Conservation (phyloP, 2,797 vertebrate genomes). For the Clarias laeviceps region DNA sequence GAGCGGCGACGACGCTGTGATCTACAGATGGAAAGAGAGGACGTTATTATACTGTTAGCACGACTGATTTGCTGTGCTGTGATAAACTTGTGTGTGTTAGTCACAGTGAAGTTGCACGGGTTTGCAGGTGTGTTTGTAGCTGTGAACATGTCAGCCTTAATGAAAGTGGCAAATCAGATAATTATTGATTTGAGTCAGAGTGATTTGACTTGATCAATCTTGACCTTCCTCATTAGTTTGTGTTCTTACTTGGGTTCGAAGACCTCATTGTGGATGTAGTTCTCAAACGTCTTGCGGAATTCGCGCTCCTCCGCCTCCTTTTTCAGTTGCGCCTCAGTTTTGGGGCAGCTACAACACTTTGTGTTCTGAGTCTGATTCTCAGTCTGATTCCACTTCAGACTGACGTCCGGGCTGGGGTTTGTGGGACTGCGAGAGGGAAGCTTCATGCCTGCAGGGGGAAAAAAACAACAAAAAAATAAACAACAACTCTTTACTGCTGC, state of each 20-base stretch:
- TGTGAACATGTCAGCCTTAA: too few relatives aligned
- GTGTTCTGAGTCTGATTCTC: conserved; percentile 74
- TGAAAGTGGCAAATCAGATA: too few relatives aligned
- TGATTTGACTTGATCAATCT: not conserved
- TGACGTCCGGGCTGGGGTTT: conserved; percentile 72
- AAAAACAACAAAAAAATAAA: not conserved
- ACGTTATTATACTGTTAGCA: not conserved
- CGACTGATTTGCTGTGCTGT: not conserved
- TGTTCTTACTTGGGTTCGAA: conserved; percentile 85
- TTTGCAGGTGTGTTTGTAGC: not conserved
- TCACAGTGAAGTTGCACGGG: not conserved
- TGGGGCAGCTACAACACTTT: conserved; percentile 90
- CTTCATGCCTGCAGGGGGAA: conserved; percentile 82
- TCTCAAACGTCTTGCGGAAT: conserved; percentile 92
- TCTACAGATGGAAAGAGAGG: conserved; percentile 63
- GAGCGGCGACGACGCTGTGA: conserved; percentile 84
- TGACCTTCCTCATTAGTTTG: not conserved
- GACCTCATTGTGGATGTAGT: conserved; percentile 95
- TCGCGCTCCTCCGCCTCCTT: conserved; percentile 91
- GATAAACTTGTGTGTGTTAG: not conserved
- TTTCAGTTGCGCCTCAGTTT: conserved; percentile 90
- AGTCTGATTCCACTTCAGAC: conserved; percentile 82
- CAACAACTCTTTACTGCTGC: not conserved
- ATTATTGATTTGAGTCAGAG: not conserved
- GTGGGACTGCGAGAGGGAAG: conserved; percentile 83